Conservation (phyloP, 2,797 vertebrate genomes). For the Hydrolagus colliei region DNA sequence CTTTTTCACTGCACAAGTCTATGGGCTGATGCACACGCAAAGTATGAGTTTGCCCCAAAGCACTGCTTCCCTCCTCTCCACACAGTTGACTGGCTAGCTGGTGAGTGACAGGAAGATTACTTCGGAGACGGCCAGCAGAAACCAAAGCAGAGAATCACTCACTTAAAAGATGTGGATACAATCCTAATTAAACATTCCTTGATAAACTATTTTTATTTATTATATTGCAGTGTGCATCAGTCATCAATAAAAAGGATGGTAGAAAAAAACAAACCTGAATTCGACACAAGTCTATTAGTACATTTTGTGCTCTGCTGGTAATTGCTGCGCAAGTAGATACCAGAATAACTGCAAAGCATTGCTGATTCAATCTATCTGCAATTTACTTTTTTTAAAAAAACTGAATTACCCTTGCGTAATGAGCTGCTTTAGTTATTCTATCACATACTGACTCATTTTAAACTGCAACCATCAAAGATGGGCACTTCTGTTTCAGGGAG, state of each 20-base stretch:
- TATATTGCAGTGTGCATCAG: not conserved
- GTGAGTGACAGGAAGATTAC: too few relatives aligned
- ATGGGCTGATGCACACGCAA: too few relatives aligned
- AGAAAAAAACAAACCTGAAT: not conserved
- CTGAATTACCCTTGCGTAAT: not conserved
- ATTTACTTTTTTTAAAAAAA: not conserved
- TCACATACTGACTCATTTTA: constrained; percentile 12
- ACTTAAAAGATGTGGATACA: too few relatives aligned
- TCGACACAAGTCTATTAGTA: not conserved
- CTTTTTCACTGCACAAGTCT: too few relatives aligned
- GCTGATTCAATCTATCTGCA: not conserved
- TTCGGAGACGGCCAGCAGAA: too few relatives aligned
- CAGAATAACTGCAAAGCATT: not conserved
- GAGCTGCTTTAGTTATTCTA: not conserved
- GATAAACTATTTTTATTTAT: not conserved
- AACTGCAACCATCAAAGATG: not conserved
- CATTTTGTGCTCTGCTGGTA: not conserved
- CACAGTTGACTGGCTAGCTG: too few relatives aligned
- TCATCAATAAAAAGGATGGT: not conserved
- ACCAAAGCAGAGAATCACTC: too few relatives aligned
- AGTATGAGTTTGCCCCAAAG: too few relatives aligned
- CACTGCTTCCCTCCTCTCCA: too few relatives aligned
- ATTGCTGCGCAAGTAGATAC: not conserved
- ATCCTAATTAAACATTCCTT: not conserved
- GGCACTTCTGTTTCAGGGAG: not conserved